A percentile compares a stretch with the other conserved stretches of the same genome.
These are phyloP conservation scores for Teleogryllus occipitalis DNA, from an alignment of 1,140 invertebrate genomes.

Conservation along the genomic window DNA sequence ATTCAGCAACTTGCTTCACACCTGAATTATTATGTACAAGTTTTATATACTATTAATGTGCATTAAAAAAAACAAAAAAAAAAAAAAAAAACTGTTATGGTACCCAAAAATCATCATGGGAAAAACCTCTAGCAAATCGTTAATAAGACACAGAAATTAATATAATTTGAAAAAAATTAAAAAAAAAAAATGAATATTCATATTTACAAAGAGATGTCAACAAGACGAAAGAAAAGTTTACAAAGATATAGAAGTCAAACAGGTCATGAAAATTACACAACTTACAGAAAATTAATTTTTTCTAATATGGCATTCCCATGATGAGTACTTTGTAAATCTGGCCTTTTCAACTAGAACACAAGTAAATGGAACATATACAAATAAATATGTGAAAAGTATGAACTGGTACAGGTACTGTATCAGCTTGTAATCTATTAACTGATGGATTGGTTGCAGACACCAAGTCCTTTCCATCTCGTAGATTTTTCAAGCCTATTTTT, in stretches of 20 bases:
- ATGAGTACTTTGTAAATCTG: neutral
- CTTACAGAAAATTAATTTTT: neutral
- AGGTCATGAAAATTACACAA: neutral
- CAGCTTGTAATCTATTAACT: neutral
- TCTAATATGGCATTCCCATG: neutral
- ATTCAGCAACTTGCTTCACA: neutral
- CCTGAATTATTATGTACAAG: neutral
- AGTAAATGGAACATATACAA: neutral
- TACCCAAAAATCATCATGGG: neutral
- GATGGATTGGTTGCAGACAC: neutral
- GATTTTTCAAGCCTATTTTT: neutral
- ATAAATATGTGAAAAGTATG: neutral
- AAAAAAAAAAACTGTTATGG: neutral
- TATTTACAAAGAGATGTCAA: neutral
- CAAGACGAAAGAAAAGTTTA: neutral
- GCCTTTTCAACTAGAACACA: neutral
- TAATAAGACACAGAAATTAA: neutral
- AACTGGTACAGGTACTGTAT: conserved; percentile 4
- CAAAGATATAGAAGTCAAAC: neutral
- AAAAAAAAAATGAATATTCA: neutral
- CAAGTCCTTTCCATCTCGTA: neutral
- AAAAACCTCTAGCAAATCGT: neutral
- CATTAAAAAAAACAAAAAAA: neutral
- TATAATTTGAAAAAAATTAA: neutral
- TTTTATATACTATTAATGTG: neutral